phyloP scores from a whole-genome alignment of 2,113 vertebrate species.

The Tyto alba region DNA sequence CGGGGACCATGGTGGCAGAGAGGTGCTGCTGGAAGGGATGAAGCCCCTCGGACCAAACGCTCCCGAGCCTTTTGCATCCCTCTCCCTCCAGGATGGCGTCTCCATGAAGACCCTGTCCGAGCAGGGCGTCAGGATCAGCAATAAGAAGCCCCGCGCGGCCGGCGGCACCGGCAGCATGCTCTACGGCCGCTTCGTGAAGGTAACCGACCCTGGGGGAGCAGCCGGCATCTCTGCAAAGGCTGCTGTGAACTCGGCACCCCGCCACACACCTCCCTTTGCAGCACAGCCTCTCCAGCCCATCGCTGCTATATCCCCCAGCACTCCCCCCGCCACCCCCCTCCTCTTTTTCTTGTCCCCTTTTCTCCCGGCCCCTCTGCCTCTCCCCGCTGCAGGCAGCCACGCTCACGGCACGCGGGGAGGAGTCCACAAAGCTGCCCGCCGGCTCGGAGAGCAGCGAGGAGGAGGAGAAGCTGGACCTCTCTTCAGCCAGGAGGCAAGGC shows the following conservation, averaged over 20 bases:
- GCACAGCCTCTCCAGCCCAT: no score
- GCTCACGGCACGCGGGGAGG: slow-evolving; percentile 75
- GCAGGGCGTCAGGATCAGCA: slow-evolving; percentile 66
- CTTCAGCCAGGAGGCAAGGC: slow-evolving; percentile 73
- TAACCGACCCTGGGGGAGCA: neutral
- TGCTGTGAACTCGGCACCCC: neutral
- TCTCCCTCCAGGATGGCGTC: slow-evolving; percentile 74
- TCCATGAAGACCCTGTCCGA: slow-evolving; percentile 66
- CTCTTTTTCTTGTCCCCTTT: neutral
- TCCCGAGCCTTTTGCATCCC: neutral
- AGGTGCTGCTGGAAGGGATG: neutral
- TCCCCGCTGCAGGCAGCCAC: slow-evolving; percentile 76
- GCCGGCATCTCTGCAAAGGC: accelerated
- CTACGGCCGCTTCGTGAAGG: slow-evolving; percentile 92
- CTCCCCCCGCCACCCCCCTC: no score
- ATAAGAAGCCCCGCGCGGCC: slow-evolving; percentile 73
- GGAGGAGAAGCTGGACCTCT: slow-evolving; percentile 79
- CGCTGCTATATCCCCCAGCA: neutral
- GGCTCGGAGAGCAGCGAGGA: slow-evolving; percentile 69
- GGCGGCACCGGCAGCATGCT: slow-evolving; percentile 56
- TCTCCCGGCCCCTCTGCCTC: neutral
- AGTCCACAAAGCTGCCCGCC: neutral
- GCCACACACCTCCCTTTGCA: accelerated
- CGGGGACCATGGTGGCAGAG: neutral
- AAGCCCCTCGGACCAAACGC: neutral